Evolutionary conservation across 2,888 invertebrate species (phyloP), one percentile per base, ranked within the genome.

Genomic region (Pristionchus arcanus): DNA sequence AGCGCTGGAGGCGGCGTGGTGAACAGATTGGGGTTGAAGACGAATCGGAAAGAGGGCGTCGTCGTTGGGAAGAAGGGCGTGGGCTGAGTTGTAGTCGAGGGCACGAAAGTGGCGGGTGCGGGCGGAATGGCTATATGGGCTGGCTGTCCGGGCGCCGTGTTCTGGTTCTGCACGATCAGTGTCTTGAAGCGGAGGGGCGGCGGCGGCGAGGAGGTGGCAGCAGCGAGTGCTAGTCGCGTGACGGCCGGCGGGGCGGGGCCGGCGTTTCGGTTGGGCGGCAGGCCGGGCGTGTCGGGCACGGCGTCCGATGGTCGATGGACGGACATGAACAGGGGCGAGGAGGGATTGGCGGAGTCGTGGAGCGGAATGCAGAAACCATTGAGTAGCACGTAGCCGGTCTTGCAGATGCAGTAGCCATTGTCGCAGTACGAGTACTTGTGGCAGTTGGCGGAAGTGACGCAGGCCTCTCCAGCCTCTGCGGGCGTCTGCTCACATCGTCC

Each of bases 381-480:
- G 21, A 91, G 86, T 28, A 91, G 90, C 7, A 90, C 90, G 88
- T 91, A 94, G 19, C 92, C 92, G 1, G 91, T 90, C 89, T 94
- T 93, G 91, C 94, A 94, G 28, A 92, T 90, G 87, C 93, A 93
- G 86, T 90, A 91, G 13, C 93, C 95, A 87, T 95, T 94, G 90
- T 95, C 95, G 90, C 95, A 95, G 89, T 94, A 95, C 37, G 92
- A 91, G 53, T 90, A 93, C 85, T 92, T 92, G 71, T 94, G 94
- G 83, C 94, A 94, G 71, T 94, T 93, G 42, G 92, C 83, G 11
- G 91, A 92, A 0, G 92, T 92, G 31, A 92, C 91, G 87, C 94
- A 94, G n/a, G 92, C 92, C 11, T 91, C 91, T 31, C 94, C 94
- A 71, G 91, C 91, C 7, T 92, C 91, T 21, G 91, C 90, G 9